Evolutionary conservation across 2,797 vertebrate genomes (phyloP).

Genomic region (Neoniphon sammara): DNA sequence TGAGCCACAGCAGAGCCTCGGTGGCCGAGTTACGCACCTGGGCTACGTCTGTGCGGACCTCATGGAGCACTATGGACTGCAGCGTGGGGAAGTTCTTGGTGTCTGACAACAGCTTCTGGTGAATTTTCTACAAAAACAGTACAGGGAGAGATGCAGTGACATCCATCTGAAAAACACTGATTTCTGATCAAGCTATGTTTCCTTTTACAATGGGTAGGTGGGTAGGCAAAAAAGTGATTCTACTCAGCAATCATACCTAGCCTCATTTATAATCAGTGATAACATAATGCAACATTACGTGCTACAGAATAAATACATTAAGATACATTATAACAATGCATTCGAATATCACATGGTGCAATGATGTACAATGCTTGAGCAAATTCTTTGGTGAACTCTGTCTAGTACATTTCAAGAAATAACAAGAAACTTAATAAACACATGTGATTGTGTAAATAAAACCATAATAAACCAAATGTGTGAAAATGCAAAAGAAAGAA

Average conservation of each 20-base stretch:
- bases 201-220: too few relatives aligned
- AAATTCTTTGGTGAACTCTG: background rate
- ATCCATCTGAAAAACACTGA: background rate
- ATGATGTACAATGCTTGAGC: too few relatives aligned
- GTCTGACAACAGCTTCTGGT: slow-evolving; percentile 95
- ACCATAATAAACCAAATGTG: too few relatives aligned
- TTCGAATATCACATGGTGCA: background rate
- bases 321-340: too few relatives aligned
- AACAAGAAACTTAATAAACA: background rate
- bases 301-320: too few relatives aligned
- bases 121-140: slow-evolving; percentile 87
- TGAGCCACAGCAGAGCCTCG: slow-evolving; percentile 96
- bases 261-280: too few relatives aligned
- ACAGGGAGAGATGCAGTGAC: background rate
- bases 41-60: slow-evolving; percentile 86
- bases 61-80: slow-evolving; percentile 95
- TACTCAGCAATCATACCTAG: too few relatives aligned
- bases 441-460: too few relatives aligned
- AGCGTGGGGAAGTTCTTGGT: slow-evolving; percentile 90
- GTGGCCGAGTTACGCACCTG: slow-evolving; percentile 95
- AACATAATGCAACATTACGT: too few relatives aligned
- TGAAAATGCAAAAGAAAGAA: background rate
- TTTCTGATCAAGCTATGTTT: too few relatives aligned
- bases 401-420: background rate
- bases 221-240: too few relatives aligned